phyloP scores from a whole-genome alignment of 2,797 vertebrate genomes.

The Brachyalestes nurse region DNA sequence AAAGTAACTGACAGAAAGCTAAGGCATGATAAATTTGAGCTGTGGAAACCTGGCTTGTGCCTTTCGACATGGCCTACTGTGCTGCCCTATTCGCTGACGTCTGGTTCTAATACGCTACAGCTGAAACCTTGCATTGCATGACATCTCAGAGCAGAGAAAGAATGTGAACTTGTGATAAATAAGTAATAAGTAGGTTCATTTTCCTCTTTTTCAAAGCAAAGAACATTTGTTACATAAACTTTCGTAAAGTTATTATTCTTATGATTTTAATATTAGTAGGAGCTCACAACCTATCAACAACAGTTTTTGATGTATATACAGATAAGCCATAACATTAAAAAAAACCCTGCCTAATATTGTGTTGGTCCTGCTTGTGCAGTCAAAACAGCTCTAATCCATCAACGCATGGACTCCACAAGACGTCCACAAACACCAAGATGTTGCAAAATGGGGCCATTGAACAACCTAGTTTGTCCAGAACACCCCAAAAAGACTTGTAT shows the following conservation, averaged over 20 bases:
- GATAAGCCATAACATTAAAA: too few species aligned
- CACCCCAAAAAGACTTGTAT: too few species aligned
- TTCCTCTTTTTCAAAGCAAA: not conserved
- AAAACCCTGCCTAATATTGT: too few species aligned
- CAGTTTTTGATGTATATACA: too few species aligned
- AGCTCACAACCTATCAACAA: not conserved
- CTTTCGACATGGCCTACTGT: constrained; percentile 62
- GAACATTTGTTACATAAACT: constrained; percentile 2
- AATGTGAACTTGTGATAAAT: constrained; percentile 53
- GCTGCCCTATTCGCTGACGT: constrained; percentile 54
- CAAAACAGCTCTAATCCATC: too few species aligned
- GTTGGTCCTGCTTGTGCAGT: too few species aligned
- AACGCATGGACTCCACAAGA: too few species aligned
- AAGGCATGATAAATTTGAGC: constrained; percentile 57
- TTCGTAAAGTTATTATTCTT: constrained; percentile 2
- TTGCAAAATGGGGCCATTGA: too few species aligned
- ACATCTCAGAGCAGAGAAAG: constrained; percentile 57
- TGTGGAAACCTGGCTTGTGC: constrained; percentile 67
- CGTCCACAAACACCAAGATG: too few species aligned
- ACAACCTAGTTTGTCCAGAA: too few species aligned
- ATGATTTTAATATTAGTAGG: not conserved
- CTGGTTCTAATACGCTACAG: constrained; percentile 68
- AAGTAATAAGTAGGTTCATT: constrained; percentile 50
- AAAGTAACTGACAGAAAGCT: constrained; percentile 50
- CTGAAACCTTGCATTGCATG: constrained; percentile 60